Evolutionary conservation across 2,888 invertebrate species (phyloP).

Genomic region (Actias luna): DNA sequence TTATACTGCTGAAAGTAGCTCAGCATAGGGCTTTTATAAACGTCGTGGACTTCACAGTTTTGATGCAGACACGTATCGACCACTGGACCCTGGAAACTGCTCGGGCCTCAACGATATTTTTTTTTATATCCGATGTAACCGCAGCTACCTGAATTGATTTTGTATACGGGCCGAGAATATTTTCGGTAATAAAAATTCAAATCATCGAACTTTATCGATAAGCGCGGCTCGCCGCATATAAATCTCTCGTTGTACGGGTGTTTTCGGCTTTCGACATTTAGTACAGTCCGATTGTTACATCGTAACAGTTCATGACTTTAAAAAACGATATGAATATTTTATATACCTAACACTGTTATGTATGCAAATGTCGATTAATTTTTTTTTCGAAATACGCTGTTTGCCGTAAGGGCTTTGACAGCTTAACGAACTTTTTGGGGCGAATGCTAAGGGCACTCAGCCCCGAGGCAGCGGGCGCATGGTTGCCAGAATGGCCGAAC

Average conservation of each 20-base stretch:
- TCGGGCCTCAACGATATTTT: constrained; percentile 6
- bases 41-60: not conserved
- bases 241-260: constrained; percentile 37
- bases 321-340: not conserved
- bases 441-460: too few relatives aligned
- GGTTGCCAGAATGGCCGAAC: too few relatives aligned
- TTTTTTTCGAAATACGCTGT: too few relatives aligned
- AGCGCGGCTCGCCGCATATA: constrained; percentile 40
- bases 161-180: constrained; percentile 58
- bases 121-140: constrained; percentile 30
- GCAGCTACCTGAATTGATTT: constrained; percentile 60
- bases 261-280: constrained; percentile 8
- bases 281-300: not conserved
- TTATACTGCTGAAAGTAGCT: too few relatives aligned
- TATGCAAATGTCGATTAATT: too few relatives aligned
- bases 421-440: too few relatives aligned
- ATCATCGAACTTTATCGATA: constrained; percentile 30
- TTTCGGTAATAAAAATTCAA: constrained; percentile 28
- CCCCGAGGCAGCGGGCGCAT: too few relatives aligned
- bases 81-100: not conserved
- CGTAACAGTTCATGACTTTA: not conserved
- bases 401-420: too few relatives aligned
- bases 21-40: too few relatives aligned
- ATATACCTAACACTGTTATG: not conserved
- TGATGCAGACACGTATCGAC: not conserved